Conservation (phyloP, 2,113 vertebrate species). For the Chlamydotis undulata region DNA sequence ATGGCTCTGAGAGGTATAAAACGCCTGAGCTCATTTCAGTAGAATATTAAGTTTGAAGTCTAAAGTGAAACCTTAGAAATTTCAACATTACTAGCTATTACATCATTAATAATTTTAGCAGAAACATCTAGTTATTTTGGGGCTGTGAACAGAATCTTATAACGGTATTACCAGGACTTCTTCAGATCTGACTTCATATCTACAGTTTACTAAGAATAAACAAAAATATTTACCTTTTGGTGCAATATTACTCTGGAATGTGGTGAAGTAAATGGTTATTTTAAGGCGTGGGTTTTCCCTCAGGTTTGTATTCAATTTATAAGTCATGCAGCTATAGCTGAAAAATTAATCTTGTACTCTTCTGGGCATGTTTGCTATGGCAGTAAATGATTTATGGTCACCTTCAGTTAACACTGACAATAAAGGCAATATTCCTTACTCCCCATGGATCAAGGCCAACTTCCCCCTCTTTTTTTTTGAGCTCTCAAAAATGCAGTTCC, state of each 20-base stretch:
- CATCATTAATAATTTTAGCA: constrained; percentile 22
- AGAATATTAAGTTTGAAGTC: not conserved
- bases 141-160: not conserved
- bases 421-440: not conserved
- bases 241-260: not conserved
- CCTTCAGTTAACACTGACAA: not conserved
- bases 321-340: not conserved
- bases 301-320: not conserved
- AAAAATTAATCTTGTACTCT: not conserved
- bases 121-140: not conserved
- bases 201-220: not conserved
- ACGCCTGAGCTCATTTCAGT: not conserved
- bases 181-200: not conserved
- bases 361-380: not conserved
- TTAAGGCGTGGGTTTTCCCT: not conserved
- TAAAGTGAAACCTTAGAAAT: not conserved
- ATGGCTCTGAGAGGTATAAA: not conserved
- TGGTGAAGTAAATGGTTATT: not conserved
- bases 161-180: not conserved
- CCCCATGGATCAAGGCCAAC: not conserved
- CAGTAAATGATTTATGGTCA: not conserved
- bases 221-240: not conserved
- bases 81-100: not conserved
- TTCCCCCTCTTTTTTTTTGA: not conserved
- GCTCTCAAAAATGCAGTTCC: not conserved